phyloP scores from a whole-genome alignment of 2,113 vertebrate genomes.

The Sinocyclocheilus maitianheensis region DNA sequence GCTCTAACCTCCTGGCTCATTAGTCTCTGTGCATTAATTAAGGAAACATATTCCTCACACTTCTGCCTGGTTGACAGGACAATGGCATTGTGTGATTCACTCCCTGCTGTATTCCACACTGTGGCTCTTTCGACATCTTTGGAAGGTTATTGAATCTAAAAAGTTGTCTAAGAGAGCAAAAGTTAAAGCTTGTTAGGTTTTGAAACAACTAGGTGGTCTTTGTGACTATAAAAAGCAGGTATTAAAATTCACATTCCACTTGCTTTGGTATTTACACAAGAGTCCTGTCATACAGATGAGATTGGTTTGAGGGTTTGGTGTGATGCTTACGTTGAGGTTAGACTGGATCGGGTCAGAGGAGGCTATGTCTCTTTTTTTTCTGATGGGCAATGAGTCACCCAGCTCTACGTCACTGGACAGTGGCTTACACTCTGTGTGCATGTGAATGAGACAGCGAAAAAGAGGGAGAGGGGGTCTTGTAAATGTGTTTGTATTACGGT shows the following conservation, averaged over 20 bases:
- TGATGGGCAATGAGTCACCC: slow-evolving; percentile 21
- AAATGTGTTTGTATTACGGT: background rate
- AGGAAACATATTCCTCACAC: slow-evolving; percentile 9
- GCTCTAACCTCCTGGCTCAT: slow-evolving; percentile 14
- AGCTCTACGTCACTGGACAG: background rate
- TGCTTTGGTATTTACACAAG: background rate
- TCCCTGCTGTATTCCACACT: background rate
- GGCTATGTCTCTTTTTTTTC: background rate
- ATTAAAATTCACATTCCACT: background rate
- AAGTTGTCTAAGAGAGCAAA: background rate
- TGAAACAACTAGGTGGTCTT: background rate
- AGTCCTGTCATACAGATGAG: background rate
- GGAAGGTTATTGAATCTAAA: background rate
- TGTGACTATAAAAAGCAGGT: background rate
- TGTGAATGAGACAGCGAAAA: background rate
- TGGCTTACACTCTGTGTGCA: background rate
- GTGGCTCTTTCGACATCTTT: background rate
- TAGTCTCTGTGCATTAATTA: slow-evolving; percentile 27
- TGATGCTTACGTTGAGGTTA: background rate
- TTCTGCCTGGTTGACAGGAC: slow-evolving; percentile 5
- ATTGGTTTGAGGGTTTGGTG: background rate
- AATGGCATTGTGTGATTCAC: background rate
- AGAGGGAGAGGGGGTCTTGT: background rate
- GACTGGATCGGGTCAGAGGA: background rate
- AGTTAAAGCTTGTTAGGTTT: background rate